phyloP scores from a whole-genome alignment of 2,113 vertebrate species.

The Gymnobelideus leadbeateri region DNA sequence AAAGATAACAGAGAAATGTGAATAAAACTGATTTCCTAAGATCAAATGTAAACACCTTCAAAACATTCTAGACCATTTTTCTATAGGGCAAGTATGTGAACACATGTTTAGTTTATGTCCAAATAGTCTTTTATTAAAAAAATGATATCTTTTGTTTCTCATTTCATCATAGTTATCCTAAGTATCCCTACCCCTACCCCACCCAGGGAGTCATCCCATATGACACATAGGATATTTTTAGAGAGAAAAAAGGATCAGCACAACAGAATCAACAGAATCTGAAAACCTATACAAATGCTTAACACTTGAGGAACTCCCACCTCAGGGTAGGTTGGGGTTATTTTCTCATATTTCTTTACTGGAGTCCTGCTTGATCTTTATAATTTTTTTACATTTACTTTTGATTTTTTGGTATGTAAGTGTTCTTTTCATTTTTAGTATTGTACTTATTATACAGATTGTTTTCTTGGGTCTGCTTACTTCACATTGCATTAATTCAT shows the following conservation, averaged over 20 bases:
- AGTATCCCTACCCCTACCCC: not conserved
- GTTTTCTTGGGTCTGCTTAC: not conserved
- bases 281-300: not conserved
- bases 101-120: not conserved
- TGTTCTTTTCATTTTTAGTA: not conserved
- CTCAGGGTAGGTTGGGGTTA: not conserved
- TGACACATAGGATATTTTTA: not conserved
- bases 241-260: not conserved
- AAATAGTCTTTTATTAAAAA: slow-evolving; percentile 33
- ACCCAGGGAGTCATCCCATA: not conserved
- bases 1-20: slow-evolving; percentile 15
- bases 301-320: not conserved
- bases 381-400: not conserved
- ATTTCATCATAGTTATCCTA: not conserved
- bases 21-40: slow-evolving; percentile 57
- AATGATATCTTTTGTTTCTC: not conserved
- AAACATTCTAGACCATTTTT: slow-evolving; percentile 24
- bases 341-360: not conserved
- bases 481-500: not conserved
- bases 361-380: not conserved
- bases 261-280: not conserved
- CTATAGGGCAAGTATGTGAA: slow-evolving; percentile 21
- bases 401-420: not conserved
- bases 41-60: slow-evolving; percentile 33
- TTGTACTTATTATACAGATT: not conserved